Evolutionary conservation across 2,888 invertebrate genomes (phyloP).

Genomic region (Seladonia tumulorum): DNA sequence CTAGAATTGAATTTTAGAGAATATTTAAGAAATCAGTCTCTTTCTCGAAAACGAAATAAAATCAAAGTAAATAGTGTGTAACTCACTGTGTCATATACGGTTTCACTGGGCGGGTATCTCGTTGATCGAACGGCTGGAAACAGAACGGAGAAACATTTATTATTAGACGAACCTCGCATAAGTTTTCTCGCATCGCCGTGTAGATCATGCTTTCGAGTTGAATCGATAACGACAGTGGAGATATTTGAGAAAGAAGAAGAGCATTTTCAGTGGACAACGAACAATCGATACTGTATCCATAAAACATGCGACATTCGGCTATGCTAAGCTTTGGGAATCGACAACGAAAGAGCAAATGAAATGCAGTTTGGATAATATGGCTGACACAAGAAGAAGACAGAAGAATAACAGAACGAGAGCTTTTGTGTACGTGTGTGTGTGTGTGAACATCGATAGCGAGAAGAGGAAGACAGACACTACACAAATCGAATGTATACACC

Average conservation of each 20-base stretch:
- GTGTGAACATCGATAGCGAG: background rate
- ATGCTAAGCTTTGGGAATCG: conserved; percentile 57
- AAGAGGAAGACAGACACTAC: background rate
- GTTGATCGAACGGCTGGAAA: conserved; percentile 88
- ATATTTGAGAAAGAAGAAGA: background rate
- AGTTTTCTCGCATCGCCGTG: background rate
- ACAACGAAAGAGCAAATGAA: conserved; percentile 39
- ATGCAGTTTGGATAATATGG: conserved; percentile 21
- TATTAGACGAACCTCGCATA: background rate
- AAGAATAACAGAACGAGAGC: background rate
- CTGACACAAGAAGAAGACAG: background rate
- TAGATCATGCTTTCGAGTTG: conserved; percentile 47
- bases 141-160: conserved; percentile 63
- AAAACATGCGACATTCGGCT: conserved; percentile 63
- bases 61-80: background rate
- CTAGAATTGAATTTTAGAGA: background rate
- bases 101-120: conserved; percentile 88
- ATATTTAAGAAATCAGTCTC: background rate
- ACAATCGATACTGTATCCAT: conserved; percentile 9
- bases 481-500: background rate
- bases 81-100: conserved; percentile 93
- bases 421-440: background rate
- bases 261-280: background rate
- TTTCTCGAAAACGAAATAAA: background rate
- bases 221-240: background rate